Evolutionary conservation across 2,113 vertebrate genomes (phyloP).

Genomic region (Galemys pyrenaicus): DNA sequence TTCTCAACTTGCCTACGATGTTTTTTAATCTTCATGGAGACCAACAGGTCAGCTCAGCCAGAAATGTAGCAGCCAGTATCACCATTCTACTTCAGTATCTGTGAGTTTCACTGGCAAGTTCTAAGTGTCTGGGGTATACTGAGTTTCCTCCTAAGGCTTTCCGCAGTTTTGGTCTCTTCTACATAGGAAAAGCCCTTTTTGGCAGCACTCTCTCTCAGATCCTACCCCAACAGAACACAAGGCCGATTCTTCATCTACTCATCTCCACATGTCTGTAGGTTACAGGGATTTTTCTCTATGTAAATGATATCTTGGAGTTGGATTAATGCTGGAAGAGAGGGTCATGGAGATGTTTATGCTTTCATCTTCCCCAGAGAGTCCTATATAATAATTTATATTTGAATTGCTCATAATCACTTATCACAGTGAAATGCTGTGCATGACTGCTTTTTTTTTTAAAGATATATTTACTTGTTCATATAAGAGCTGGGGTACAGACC

Average conservation of each 20-base stretch:
- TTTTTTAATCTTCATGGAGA: not conserved
- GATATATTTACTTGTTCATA: too few relatives aligned
- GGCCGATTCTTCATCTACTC: not conserved
- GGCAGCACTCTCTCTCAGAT: not conserved
- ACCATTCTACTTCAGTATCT: not conserved
- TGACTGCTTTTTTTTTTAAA: too few relatives aligned
- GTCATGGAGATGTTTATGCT: not conserved
- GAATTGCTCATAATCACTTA: not conserved
- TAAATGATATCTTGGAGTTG: not conserved
- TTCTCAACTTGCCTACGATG: not conserved
- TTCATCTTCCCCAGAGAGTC: not conserved
- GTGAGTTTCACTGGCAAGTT: not conserved
- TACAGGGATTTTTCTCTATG: not conserved
- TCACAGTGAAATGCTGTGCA: not conserved
- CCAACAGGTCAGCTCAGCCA: not conserved
- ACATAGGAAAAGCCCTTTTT: not conserved
- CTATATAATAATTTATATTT: constrained; percentile 32
- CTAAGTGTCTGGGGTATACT: not conserved
- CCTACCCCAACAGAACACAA: not conserved
- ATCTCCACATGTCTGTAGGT: not conserved
- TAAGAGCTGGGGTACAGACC: too few relatives aligned
- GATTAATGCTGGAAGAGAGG: not conserved
- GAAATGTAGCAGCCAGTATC: not conserved
- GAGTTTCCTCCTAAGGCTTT: not conserved
- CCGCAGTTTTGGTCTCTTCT: not conserved